phyloP scores from a whole-genome alignment of 2,113 vertebrate species.

The Calypte anna region DNA sequence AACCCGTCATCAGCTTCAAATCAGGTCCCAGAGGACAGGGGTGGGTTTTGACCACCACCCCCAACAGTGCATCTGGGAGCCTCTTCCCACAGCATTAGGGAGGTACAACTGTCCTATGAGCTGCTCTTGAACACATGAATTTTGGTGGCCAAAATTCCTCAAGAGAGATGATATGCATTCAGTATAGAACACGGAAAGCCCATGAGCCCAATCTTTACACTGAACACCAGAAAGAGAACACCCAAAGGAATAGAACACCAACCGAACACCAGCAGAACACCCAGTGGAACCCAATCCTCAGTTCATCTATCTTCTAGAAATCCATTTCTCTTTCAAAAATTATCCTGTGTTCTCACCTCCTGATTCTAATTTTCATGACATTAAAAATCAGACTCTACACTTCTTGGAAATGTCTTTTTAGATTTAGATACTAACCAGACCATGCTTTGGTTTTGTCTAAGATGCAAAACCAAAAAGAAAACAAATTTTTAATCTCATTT shows the following conservation, averaged over 20 bases:
- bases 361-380: not conserved
- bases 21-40: not conserved
- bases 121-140: too few species aligned
- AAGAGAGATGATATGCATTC: not conserved
- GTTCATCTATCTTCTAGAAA: not conserved
- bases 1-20: not conserved
- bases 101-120: rapidly evolving
- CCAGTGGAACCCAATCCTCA: not conserved
- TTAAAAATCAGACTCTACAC: not conserved
- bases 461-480: not conserved
- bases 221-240: not conserved
- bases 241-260: too few species aligned
- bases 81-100: rapidly evolving
- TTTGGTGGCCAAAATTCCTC: not conserved
- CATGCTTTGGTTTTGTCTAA: not conserved
- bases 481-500: not conserved
- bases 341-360: not conserved
- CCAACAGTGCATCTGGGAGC: not conserved
- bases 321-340: not conserved
- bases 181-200: not conserved
- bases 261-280: too few species aligned
- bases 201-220: not conserved
- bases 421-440: not conserved
- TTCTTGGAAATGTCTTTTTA: not conserved
- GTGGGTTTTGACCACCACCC: not conserved